Evolutionary conservation across 2,888 invertebrate species (phyloP).

Genomic region (Apocheima hispidaria): DNA sequence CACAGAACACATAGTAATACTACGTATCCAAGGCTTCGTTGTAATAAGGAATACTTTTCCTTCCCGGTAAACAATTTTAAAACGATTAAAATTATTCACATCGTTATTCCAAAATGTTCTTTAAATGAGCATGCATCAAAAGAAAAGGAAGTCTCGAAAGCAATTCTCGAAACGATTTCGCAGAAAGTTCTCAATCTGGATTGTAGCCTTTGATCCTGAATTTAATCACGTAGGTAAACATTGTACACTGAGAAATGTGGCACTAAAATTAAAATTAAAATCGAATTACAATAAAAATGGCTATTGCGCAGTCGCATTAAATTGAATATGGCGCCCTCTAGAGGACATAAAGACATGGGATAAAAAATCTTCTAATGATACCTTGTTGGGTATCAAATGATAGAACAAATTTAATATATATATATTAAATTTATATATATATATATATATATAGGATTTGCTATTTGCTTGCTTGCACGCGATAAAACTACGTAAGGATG

Average conservation of each 20-base stretch:
- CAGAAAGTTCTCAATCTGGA: conserved; percentile 17
- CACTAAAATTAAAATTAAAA: conserved; percentile 4
- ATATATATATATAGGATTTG: no score
- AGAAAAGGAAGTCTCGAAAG: conserved; percentile 21
- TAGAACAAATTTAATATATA: no score
- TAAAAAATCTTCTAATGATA: no score
- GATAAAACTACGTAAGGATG: no score
- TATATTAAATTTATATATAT: no score
- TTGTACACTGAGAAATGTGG: conserved; percentile 15
- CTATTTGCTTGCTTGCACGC: no score
- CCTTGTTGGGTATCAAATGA: no score
- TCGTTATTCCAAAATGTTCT: conserved; percentile 14
- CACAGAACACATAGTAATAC: no score
- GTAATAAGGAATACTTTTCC: conserved; percentile 6
- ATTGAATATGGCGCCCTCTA: no score
- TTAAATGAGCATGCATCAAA: conserved; percentile 25
- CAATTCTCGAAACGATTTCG: conserved; percentile 24
- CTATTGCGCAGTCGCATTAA: no score
- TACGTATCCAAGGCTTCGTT: conserved; percentile 21
- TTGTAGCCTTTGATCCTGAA: conserved; percentile 16
- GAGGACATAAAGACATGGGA: no score
- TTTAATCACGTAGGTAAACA: conserved; percentile 11
- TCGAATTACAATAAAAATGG: no score
- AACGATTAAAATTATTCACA: conserved; percentile 30
- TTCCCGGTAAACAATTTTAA: conserved; percentile 23